Evolutionary conservation across 2,888 invertebrate genomes (phyloP).

Genomic region (Pammene aurita): DNA sequence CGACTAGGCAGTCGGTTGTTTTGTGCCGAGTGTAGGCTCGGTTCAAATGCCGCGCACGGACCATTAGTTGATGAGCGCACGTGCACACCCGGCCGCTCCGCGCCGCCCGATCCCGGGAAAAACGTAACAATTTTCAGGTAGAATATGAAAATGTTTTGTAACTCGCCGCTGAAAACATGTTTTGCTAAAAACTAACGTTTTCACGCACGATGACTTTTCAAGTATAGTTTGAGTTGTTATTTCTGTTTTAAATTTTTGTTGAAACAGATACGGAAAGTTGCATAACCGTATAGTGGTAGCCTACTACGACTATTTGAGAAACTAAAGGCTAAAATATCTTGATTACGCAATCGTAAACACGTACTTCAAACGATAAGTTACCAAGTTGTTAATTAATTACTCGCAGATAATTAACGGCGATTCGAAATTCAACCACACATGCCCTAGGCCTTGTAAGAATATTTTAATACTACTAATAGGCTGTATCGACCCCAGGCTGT

Average conservation of each 20-base stretch:
- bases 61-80: conserved; percentile 84
- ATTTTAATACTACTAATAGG: conserved; percentile 39
- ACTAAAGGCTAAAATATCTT: neutral
- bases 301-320: neutral
- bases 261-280: conserved; percentile 22
- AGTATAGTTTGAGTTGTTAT: conserved; percentile 66
- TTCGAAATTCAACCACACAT: conserved; percentile 1
- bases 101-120: conserved; percentile 57
- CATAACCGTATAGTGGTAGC: neutral
- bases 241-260: conserved; percentile 26
- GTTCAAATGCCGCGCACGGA: conserved; percentile 83
- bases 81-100: conserved; percentile 67
- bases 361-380: neutral
- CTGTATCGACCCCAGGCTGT: conserved; percentile 15
- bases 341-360: neutral
- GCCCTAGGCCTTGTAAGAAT: neutral
- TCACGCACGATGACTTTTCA: conserved; percentile 78
- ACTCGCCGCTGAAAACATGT: conserved; percentile 74
- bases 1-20: conserved; percentile 72
- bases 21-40: conserved; percentile 79
- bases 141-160: conserved; percentile 80
- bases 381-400: neutral
- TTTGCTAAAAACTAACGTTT: conserved; percentile 75
- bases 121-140: conserved; percentile 78
- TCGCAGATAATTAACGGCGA: neutral